These are phyloP conservation scores for Martes martes DNA, from an alignment of 2,113 vertebrate species.

Conservation along the genomic window DNA sequence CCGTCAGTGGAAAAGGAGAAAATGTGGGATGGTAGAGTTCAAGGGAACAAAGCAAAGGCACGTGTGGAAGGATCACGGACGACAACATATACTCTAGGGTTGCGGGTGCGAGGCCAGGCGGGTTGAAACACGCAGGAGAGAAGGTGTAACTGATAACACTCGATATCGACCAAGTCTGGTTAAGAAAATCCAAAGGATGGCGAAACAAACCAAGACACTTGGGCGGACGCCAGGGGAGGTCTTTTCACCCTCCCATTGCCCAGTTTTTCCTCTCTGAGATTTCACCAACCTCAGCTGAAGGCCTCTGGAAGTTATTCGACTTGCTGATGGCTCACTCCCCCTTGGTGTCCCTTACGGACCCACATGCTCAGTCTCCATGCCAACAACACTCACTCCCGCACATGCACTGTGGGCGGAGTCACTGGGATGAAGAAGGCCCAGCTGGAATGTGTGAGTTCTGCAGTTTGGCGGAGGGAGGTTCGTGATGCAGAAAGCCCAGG, in stretches of 20 bases:
- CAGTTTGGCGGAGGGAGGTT: not conserved
- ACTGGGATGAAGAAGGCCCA: not conserved
- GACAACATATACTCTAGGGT: not conserved
- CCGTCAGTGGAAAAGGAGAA: not conserved
- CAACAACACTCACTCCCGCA: not conserved
- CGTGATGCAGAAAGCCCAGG: not conserved
- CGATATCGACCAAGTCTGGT: not conserved
- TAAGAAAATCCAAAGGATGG: not conserved
- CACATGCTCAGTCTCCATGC: too few relatives aligned
- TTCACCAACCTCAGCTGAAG: not conserved
- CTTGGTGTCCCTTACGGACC: not conserved
- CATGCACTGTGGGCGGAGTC: not conserved
- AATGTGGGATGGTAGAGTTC: not conserved
- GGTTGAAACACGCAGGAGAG: not conserved
- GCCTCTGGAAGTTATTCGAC: not conserved
- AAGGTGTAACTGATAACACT: not conserved
- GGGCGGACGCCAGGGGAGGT: not conserved
- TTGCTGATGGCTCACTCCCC: not conserved
- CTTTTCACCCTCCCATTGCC: not conserved
- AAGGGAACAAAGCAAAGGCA: not conserved
- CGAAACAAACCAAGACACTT: not conserved
- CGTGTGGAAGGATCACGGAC: not conserved
- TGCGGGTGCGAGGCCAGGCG: not conserved
- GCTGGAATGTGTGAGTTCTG: not conserved
- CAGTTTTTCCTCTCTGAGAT: not conserved